These are phyloP conservation scores for Atrina japonica DNA, from an alignment of 2,888 invertebrate species.

Conservation along the genomic window DNA sequence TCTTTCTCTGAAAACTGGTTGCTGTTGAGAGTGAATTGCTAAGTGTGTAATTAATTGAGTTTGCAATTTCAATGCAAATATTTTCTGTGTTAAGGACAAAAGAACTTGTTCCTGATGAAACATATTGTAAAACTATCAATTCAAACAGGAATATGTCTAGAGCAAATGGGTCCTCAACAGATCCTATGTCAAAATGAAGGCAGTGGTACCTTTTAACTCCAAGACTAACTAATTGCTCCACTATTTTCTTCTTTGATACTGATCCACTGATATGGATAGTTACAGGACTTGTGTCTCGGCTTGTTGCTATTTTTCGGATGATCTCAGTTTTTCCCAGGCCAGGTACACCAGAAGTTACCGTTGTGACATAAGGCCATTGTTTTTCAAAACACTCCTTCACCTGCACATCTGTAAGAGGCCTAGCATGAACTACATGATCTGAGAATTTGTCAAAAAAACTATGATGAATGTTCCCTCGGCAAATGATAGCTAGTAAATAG, in stretches of 20 bases:
- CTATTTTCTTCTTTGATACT: slow-evolving; percentile 37
- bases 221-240: slow-evolving; percentile 40
- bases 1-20: slow-evolving; percentile 46
- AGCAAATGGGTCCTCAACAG: slow-evolving; percentile 43
- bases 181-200: slow-evolving; percentile 61
- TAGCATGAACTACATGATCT: slow-evolving; percentile 25
- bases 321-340: slow-evolving; percentile 58
- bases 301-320: slow-evolving; percentile 43
- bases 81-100: slow-evolving; percentile 42
- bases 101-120: slow-evolving; percentile 42
- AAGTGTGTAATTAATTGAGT: slow-evolving; percentile 54
- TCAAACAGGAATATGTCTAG: slow-evolving; percentile 63
- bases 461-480: slow-evolving; percentile 55
- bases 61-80: slow-evolving; percentile 60
- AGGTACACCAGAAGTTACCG: slow-evolving; percentile 55
- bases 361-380: slow-evolving; percentile 41
- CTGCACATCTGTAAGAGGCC: slow-evolving; percentile 28
- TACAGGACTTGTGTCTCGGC: slow-evolving; percentile 19
- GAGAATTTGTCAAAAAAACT: slow-evolving; percentile 50
- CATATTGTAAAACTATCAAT: slow-evolving; percentile 50
- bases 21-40: slow-evolving; percentile 55
- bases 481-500: slow-evolving; percentile 53
- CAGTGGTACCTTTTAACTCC: slow-evolving; percentile 39
- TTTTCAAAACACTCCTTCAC: slow-evolving; percentile 16
- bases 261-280: slow-evolving; percentile 61